phyloP scores from a whole-genome alignment of 2,113 vertebrate genomes.

The Gymnobelideus leadbeateri region DNA sequence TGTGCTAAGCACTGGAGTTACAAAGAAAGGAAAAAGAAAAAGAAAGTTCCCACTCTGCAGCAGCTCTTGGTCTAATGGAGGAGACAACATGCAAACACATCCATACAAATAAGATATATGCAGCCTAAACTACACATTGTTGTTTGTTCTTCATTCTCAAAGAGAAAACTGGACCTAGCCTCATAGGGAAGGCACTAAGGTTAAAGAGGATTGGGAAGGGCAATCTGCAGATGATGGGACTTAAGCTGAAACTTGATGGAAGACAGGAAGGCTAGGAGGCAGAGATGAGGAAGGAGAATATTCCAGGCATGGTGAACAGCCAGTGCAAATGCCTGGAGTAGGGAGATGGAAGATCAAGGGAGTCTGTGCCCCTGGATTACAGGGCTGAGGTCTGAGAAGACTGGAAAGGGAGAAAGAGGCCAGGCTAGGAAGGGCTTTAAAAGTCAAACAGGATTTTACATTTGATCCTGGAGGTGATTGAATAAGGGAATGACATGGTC shows the following conservation, averaged over 20 bases:
- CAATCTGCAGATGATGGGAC: neutral
- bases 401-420: neutral
- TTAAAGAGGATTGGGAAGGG: neutral
- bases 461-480: neutral
- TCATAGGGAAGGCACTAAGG: neutral
- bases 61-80: neutral
- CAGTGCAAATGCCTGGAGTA: neutral
- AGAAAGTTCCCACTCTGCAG: neutral
- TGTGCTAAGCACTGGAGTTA: neutral
- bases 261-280: too few relatives aligned
- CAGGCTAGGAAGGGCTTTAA: neutral
- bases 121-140: neutral
- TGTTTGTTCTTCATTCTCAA: too few relatives aligned
- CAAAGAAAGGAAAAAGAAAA: neutral
- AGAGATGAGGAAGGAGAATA: neutral
- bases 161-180: neutral
- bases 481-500: neutral
- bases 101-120: neutral
- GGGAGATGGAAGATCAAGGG: neutral
- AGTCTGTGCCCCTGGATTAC: neutral
- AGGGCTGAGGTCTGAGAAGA: neutral
- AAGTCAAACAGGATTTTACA: neutral
- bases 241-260: neutral
- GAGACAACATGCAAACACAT: neutral
- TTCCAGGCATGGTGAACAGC: neutral